Conservation (phyloP, 30 jellyfish, hydroid and myxozoan genomes). For the Aurelia coerulea region DNA sequence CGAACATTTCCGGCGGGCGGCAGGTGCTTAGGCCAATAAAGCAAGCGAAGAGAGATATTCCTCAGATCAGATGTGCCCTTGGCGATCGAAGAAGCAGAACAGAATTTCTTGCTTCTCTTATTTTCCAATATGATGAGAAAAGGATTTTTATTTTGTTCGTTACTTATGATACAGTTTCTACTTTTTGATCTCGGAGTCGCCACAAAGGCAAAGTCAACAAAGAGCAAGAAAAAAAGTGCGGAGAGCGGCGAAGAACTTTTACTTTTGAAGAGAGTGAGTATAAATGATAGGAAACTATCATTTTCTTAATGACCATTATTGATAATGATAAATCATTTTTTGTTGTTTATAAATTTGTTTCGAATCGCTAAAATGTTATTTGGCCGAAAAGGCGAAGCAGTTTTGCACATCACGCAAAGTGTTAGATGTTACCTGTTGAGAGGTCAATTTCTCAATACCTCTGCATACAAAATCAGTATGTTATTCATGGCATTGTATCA, state of each 20-base stretch:
- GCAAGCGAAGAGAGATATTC: no score
- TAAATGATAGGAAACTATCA: no score
- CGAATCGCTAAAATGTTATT: background rate
- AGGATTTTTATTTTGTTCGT: background rate
- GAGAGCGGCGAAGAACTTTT: background rate
- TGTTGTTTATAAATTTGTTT: background rate
- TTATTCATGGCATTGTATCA: background rate
- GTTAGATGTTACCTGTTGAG: background rate
- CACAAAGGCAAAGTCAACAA: background rate
- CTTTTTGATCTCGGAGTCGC: background rate
- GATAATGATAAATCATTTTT: background rate
- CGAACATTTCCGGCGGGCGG: no score
- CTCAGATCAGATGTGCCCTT: background rate
- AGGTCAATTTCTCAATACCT: conserved; percentile 2
- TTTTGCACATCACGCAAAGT: background rate
- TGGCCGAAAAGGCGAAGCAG: no score
- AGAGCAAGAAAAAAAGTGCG: background rate
- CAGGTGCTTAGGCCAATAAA: no score
- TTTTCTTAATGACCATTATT: no score
- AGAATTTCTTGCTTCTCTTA: background rate
- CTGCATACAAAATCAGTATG: background rate
- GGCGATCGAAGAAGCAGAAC: background rate
- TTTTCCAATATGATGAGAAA: conserved; percentile 4
- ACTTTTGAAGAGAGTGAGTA: conserved; percentile 10
- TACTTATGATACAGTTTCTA: background rate